These are phyloP conservation scores for Tachina grossa DNA, from an alignment of 2,888 invertebrate genomes.

Conservation along the genomic window DNA sequence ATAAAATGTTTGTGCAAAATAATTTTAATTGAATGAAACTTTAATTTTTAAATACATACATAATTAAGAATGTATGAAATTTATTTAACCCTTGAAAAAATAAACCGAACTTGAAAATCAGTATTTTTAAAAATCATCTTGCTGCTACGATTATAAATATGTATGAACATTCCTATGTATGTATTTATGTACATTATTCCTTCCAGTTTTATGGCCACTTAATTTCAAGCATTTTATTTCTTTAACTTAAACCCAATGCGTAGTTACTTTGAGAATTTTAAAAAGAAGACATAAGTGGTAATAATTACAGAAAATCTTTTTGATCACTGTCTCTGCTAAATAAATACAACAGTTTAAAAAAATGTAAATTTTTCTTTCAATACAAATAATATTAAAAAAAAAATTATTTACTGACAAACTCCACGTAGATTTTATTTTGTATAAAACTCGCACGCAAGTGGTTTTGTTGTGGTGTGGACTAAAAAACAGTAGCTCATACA, in stretches of 20 bases:
- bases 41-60: too few species aligned
- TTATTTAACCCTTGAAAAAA: not conserved
- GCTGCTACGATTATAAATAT: conserved; percentile 20
- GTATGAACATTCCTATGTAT: too few species aligned
- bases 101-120: not conserved
- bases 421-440: conserved; percentile 34
- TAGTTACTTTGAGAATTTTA: conserved; percentile 52
- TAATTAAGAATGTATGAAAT: not conserved
- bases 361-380: conserved; percentile 39
- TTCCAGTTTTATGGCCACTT: conserved; percentile 62
- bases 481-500: conserved; percentile 72
- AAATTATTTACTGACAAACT: conserved; percentile 9
- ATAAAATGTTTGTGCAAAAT: too few species aligned
- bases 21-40: too few species aligned
- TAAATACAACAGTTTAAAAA: conserved; percentile 27
- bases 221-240: conserved; percentile 22
- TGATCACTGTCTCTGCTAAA: conserved; percentile 38
- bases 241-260: conserved; percentile 40
- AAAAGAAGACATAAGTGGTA: conserved; percentile 70
- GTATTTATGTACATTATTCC: not conserved
- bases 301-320: conserved; percentile 74
- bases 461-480: conserved; percentile 15
- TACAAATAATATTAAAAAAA: conserved; percentile 13
- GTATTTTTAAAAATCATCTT: conserved; percentile 27
- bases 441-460: conserved; percentile 65